phyloP scores from a whole-genome alignment of 2,113 vertebrate genomes.

The Seriola quinqueradiata region DNA sequence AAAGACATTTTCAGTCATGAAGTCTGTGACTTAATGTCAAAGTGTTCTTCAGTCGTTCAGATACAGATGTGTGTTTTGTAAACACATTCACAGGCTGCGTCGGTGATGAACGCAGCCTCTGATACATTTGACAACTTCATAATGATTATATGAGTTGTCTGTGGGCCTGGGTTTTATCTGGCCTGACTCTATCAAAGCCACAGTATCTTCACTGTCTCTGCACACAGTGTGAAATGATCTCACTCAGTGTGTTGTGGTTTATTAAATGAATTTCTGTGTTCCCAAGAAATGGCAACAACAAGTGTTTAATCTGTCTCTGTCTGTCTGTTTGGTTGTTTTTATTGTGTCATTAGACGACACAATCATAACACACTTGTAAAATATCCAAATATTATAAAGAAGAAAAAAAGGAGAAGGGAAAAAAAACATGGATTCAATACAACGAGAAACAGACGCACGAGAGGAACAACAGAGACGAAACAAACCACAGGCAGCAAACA shows the following conservation, averaged over 20 bases:
- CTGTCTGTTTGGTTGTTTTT: not conserved
- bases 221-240: not conserved
- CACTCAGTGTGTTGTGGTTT: not conserved
- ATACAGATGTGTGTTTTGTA: not conserved
- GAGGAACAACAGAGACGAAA: not conserved
- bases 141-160: too few relatives aligned
- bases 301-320: not conserved
- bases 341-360: too few relatives aligned
- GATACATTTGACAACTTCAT: too few relatives aligned
- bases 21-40: not conserved
- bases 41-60: not conserved
- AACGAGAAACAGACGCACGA: not conserved
- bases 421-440: not conserved
- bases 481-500: not conserved
- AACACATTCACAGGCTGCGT: too few relatives aligned
- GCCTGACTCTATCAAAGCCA: too few relatives aligned
- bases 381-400: not conserved
- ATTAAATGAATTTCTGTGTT: not conserved
- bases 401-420: not conserved
- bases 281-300: not conserved
- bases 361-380: not conserved
- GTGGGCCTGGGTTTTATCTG: too few relatives aligned
- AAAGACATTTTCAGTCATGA: not conserved
- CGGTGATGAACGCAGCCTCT: not conserved
- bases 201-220: not conserved